These are phyloP conservation scores for Berghia stephanieae DNA, from an alignment of 1,140 invertebrate genomes.

Conservation along the genomic window DNA sequence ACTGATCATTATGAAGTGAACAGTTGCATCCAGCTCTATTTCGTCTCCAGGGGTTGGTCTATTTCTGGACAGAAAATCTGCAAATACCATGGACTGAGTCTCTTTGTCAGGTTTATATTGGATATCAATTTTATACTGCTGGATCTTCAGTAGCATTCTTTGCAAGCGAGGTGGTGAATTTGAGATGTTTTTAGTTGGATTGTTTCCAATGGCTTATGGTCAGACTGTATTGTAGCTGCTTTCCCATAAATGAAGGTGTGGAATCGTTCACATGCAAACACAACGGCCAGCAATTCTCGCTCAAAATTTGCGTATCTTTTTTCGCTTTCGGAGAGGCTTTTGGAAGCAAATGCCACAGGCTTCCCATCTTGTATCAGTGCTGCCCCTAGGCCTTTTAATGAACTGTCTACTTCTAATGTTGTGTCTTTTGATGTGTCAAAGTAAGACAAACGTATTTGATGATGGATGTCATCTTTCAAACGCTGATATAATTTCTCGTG, in stretches of 20 bases:
- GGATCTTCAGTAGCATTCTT: no score
- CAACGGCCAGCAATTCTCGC: constrained; percentile 67
- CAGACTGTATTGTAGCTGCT: constrained; percentile 30
- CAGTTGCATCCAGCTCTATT: no score
- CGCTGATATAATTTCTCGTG: no score
- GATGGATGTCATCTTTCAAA: no score
- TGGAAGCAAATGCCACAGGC: constrained; percentile 66
- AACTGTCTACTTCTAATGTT: constrained; percentile 37
- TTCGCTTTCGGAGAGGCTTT: constrained; percentile 63
- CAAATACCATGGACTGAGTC: no score
- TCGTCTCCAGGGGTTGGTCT: no score
- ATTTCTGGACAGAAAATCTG: no score
- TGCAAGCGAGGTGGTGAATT: constrained; percentile 13
- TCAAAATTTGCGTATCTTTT: constrained; percentile 68
- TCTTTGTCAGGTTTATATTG: no score
- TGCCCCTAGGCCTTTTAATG: constrained; percentile 57
- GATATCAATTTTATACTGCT: no score
- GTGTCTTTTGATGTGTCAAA: no score
- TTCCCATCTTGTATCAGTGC: constrained; percentile 64
- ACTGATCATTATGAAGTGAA: no score
- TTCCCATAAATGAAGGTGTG: constrained; percentile 59
- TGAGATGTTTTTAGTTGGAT: constrained; percentile 49
- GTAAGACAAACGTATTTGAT: no score
- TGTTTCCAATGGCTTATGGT: constrained; percentile 56
- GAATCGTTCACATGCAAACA: constrained; percentile 66